Evolutionary conservation across 1,140 invertebrate species (phyloP), one percentile per base, ranked within the genome.

Genomic region (Mamestra configurata): DNA sequence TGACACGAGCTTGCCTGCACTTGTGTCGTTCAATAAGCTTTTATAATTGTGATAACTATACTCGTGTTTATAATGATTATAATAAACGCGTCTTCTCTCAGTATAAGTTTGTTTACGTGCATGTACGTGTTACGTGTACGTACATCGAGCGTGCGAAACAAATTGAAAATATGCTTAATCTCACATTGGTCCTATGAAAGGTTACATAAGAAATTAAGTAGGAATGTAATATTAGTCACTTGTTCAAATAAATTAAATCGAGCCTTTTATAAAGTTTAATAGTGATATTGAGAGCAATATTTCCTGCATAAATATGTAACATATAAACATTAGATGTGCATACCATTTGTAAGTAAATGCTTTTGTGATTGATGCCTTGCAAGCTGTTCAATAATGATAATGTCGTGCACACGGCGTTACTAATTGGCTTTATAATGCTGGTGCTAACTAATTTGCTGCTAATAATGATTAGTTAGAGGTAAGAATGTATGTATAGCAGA

Each of bases 391-490:
- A 49, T 49, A n/a, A 24, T 37, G n/a, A 13, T n/a, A 27, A 37
- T 10, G 40, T 43, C 40, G 13, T 66, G 18, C 61, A 40, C 8
- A 22, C 5, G 22, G 27, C 24, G 24, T 61, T 43, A 75, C 35
- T 75, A 76, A 76, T 73, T 76, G 72, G 72, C 72, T 76, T 61
- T 76, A 61, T 20, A 49, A 40, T 11, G 72, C 72, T 61, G 72
- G 72, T 76, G 72, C 72, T 76, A 76, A 76, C 72, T 55, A 75
- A 59, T 59, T 76, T 31, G 37, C 40, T 76, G 72, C 55, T 76
- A 76, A 43, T 76, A 43, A 20, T 43, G n/a, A 61, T 76, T 61
- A 76, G 55, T 40, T 66, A 37, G 55, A 59, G 22, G 3, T 76
- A 61, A 61, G 31, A 66, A 22, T 43, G 7, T 51, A 31, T 61